Base-by-base conservation (phyloP, 2,888 invertebrate genomes). In the Scaptomyza cyrtandrae region DNA sequence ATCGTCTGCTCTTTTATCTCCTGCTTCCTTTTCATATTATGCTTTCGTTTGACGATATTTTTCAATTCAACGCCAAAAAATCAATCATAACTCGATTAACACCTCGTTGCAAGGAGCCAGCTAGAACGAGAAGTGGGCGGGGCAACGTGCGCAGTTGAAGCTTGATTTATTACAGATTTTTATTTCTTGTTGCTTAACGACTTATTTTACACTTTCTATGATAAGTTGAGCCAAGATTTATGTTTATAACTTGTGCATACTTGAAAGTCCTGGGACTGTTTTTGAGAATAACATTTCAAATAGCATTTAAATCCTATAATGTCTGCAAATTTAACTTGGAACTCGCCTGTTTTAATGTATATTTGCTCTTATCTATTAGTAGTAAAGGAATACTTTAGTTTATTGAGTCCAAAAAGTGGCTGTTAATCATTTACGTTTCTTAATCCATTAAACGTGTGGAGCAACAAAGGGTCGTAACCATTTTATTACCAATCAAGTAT, bases 61-160 rank as follows among this genome's bases (percentile, higher is more conserved):
- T 59, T 64, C 77, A 72, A 63, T 83, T 66, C 49, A 52, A 61
- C 29, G 39, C 16, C 35, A 71, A 79, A 41, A 88, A 82, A 82
- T 83, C 83, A 80, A 86, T 83, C 78, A 80, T 88, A 83, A 83
- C 70, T 86, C 53, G 65, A 88, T 83, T 88, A 88, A 75, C 74
- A 74, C 78, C 84, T 41, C 44, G 60, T 29, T 62, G 41, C 49
- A 44, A 52, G 56, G 39, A 14, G 14, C 1, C 19, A 19, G 19
- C 19, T 1, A n/a, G 14, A 14, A 14, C 5, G 37, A 11, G 49
- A 13, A n/a, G 19, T 9, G 6, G 3, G 10, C 19, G 16, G 33
- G 11, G 19, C 9, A 49, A 46, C 31, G 45, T 52, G 43, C 41
- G 10, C 24, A 19, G 27, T 19, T 44, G 31, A 4, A 9, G 10